A percentile compares a stretch with the other conserved stretches of the same genome.
These are phyloP conservation scores for Amphipoea lucens DNA, from an alignment of 2,888 invertebrate genomes.

Conservation along the genomic window DNA sequence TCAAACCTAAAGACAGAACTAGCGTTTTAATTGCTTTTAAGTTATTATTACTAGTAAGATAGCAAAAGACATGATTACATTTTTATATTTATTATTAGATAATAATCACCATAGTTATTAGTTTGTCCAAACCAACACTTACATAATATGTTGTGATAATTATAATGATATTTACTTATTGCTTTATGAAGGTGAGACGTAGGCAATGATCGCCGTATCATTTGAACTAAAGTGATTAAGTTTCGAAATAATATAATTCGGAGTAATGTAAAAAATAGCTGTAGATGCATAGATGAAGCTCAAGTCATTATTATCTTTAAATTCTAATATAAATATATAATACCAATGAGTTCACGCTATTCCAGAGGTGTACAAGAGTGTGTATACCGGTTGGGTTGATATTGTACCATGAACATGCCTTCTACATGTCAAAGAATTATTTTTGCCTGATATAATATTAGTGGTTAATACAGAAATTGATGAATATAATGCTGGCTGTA, in stretches of 20 bases:
- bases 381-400: slow-evolving; percentile 67
- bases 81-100: slow-evolving; percentile 79
- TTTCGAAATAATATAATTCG: slow-evolving; percentile 65
- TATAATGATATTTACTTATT: slow-evolving; percentile 69
- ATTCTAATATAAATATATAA: slow-evolving; percentile 71
- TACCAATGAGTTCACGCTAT: slow-evolving; percentile 70
- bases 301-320: slow-evolving; percentile 83
- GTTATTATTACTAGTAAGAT: slow-evolving; percentile 75
- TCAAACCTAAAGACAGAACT: slow-evolving; percentile 86
- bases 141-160: slow-evolving; percentile 80
- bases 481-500: slow-evolving; percentile 73
- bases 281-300: slow-evolving; percentile 84
- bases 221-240: slow-evolving; percentile 62
- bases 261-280: slow-evolving; percentile 72
- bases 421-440: slow-evolving; percentile 77
- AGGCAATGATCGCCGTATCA: slow-evolving; percentile 56
- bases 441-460: slow-evolving; percentile 77
- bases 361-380: slow-evolving; percentile 62
- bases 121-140: slow-evolving; percentile 75
- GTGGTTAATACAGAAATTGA: slow-evolving; percentile 67
- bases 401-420: slow-evolving; percentile 86
- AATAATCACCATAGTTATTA: slow-evolving; percentile 78
- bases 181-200: slow-evolving; percentile 67
- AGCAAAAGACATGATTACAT: slow-evolving; percentile 80
- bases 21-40: slow-evolving; percentile 78